Percentiles rank a stretch among this genome's conserved stretches.
phyloP scores from a whole-genome alignment of 2,797 vertebrate genomes.

The Muscicapa striata region DNA sequence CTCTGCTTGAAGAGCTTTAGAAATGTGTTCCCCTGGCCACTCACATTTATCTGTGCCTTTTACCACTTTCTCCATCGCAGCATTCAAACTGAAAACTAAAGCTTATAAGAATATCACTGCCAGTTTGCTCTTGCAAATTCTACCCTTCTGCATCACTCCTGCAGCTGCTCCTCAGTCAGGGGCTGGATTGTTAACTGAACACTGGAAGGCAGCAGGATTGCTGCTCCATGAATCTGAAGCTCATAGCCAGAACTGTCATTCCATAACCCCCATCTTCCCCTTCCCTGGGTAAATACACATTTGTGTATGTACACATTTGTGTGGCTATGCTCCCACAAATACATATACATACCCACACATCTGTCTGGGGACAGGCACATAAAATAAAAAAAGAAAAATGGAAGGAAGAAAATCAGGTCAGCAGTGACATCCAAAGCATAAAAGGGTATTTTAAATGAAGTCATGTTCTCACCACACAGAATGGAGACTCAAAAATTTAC shows the following conservation, averaged over 20 bases:
- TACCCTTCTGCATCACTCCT: not conserved
- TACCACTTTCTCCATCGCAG: not conserved
- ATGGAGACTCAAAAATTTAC: not conserved
- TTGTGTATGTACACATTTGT: not conserved
- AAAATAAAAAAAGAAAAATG: not conserved
- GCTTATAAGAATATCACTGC: not conserved
- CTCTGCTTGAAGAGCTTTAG: not conserved
- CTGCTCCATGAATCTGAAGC: not conserved
- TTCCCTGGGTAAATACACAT: not conserved
- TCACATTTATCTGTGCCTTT: not conserved
- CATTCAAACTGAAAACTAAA: not conserved
- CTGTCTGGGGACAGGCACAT: not conserved
- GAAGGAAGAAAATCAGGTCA: not conserved
- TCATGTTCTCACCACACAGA: not conserved
- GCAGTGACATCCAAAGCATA: not conserved
- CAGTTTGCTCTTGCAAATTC: not conserved
- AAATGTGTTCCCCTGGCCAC: not conserved
- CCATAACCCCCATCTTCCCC: not conserved
- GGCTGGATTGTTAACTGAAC: not conserved
- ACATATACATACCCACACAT: fast-evolving
- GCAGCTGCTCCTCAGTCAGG: not conserved
- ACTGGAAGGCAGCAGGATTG: not conserved
- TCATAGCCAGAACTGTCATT: not conserved
- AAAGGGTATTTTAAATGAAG: not conserved
- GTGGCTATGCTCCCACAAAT: not conserved